Conservation (phyloP, 2,113 vertebrate species). For the Diadophis punctatus region DNA sequence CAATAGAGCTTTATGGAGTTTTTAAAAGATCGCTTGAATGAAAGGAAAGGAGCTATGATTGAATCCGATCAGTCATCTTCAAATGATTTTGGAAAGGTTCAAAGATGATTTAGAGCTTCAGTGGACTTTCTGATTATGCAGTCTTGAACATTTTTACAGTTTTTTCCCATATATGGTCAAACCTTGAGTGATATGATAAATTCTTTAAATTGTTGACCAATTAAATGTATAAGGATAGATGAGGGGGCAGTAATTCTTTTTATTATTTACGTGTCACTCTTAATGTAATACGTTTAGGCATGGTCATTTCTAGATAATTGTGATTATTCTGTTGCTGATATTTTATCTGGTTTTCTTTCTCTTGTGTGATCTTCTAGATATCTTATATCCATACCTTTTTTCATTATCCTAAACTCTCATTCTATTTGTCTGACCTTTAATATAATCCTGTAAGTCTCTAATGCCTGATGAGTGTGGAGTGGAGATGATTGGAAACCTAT, state of each 20-base stretch:
- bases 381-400: background rate
- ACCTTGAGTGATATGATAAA: background rate
- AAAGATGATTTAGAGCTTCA: background rate
- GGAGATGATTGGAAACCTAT: background rate
- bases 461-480: background rate
- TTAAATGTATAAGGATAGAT: background rate
- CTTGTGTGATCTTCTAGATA: background rate
- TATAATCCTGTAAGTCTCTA: background rate
- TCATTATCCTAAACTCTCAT: background rate
- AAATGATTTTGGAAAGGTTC: background rate
- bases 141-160: background rate
- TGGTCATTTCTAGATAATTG: background rate
- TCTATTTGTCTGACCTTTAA: background rate
- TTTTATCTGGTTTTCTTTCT: background rate
- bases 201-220: background rate
- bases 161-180: background rate
- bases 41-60: background rate
- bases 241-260: background rate
- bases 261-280: background rate
- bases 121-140: background rate
- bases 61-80: background rate
- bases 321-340: background rate
- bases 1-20: background rate
- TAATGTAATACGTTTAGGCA: background rate
- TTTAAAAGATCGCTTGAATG: background rate